These are phyloP conservation scores for Axea sp. DNA, from an alignment of 2,888 invertebrate genomes.

Conservation along the genomic window DNA sequence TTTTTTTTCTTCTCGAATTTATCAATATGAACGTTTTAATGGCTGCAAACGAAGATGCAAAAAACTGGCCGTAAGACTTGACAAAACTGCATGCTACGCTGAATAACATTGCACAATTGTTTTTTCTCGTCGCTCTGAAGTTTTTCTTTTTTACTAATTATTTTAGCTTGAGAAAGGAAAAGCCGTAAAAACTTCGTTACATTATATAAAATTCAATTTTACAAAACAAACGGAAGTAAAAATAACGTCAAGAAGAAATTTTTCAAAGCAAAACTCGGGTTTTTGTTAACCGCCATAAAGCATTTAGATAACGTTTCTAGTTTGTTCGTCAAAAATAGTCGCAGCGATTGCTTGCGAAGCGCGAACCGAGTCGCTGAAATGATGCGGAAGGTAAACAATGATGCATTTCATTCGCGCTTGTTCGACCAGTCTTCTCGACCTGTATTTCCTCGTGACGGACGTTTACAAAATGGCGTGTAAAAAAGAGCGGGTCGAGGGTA, in stretches of 20 bases:
- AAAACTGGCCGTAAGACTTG: conserved; percentile 34
- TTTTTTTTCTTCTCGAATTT: conserved; percentile 5
- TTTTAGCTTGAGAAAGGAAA: conserved; percentile 48
- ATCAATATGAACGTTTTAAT: conserved; percentile 2
- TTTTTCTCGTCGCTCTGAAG: conserved; percentile 37
- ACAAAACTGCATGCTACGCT: conserved; percentile 53
- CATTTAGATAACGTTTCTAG: not conserved
- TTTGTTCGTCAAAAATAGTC: too few species aligned
- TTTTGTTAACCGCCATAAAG: conserved; percentile 6
- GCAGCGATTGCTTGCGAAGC: too few species aligned
- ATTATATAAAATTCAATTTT: conserved; percentile 52
- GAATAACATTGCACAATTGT: conserved; percentile 54
- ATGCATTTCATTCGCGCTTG: not conserved
- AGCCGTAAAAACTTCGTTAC: conserved; percentile 34
- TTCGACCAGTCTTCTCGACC: conserved; percentile 1
- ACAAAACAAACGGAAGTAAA: conserved; percentile 42
- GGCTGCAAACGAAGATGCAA: conserved; percentile 2
- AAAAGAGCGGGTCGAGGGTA: conserved; percentile 23
- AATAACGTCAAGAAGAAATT: conserved; percentile 16
- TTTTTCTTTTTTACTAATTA: conserved; percentile 48
- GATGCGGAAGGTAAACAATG: too few species aligned
- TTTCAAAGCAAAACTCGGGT: conserved; percentile 11
- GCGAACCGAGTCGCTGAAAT: too few species aligned
- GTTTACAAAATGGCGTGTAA: conserved; percentile 48
- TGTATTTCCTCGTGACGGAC: not conserved